Conservation (phyloP, 2,797 vertebrate species). For the Furcifer pardalis region DNA sequence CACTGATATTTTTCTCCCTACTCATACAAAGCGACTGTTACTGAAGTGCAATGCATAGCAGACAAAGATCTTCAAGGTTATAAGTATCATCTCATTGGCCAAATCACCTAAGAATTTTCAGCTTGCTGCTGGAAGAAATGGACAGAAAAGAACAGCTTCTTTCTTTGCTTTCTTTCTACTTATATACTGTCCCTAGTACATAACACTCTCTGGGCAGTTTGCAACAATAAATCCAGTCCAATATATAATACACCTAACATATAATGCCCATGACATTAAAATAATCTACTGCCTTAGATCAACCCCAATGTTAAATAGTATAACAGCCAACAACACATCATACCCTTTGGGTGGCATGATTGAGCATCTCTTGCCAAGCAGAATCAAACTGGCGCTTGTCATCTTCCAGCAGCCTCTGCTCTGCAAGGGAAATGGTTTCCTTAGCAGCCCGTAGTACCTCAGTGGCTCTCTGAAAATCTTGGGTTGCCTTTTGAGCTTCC, state of each 20-base stretch:
- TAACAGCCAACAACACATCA: not conserved
- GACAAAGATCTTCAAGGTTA: not conserved
- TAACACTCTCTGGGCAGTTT: no score
- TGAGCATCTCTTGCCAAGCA: conserved; percentile 98
- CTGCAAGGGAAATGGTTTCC: conserved; percentile 93
- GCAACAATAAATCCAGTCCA: no score
- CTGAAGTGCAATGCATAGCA: not conserved
- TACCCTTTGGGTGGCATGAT: conserved; percentile 95
- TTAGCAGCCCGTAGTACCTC: conserved; percentile 94
- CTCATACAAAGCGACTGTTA: not conserved
- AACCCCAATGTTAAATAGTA: no score
- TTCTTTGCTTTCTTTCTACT: no score
- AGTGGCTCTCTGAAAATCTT: conserved; percentile 94
- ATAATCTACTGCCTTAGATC: no score
- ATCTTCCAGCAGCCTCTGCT: conserved; percentile 92
- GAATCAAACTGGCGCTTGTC: conserved; percentile 95
- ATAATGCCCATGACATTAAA: no score
- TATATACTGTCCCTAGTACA: no score
- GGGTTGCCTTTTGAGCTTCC: conserved; percentile 93
- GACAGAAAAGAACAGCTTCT: not conserved
- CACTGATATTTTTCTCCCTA: not conserved
- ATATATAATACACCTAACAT: no score
- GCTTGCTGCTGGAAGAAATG: not conserved
- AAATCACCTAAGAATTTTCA: not conserved
- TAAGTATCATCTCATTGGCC: not conserved